Conservation (phyloP, 64 coral and sea anemone genomes). For the Montipora sp. region DNA sequence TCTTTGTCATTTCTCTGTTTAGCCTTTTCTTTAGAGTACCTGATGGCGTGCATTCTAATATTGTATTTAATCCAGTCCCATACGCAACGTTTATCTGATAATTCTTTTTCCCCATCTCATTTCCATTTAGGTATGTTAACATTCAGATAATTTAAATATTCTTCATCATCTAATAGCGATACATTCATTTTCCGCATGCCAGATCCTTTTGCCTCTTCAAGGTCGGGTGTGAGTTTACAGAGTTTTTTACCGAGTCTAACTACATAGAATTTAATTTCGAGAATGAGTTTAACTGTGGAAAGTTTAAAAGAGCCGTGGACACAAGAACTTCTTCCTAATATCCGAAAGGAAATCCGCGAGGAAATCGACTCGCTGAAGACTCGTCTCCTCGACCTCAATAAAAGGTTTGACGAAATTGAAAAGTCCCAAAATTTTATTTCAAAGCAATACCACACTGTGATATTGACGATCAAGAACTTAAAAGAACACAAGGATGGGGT, state of each 20-base stretch:
- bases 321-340: background rate
- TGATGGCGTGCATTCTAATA: background rate
- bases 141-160: too few species aligned
- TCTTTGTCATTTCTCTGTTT: background rate
- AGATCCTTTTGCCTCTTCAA: background rate
- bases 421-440: too few species aligned
- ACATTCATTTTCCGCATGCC: too few species aligned
- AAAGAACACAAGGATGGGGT: background rate
- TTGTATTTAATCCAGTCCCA: slow-evolving; percentile 3
- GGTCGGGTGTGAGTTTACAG: too few species aligned
- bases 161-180: too few species aligned
- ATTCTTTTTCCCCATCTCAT: too few species aligned
- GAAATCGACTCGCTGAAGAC: background rate
- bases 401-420: background rate
- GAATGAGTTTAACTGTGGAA: background rate
- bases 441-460: slow-evolving; percentile 8
- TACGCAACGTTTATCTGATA: too few species aligned
- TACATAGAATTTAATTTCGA: too few species aligned
- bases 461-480: background rate
- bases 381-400: background rate
- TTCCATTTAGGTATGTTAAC: too few species aligned
- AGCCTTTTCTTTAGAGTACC: background rate
- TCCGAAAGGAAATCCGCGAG: too few species aligned
- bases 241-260: too few species aligned
- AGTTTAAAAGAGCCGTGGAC: background rate